A percentile compares a stretch with the other conserved stretches of the same genome.
These are phyloP conservation scores for Hydractinia echinata DNA, from an alignment of 30 jellyfish, hydroid and myxozoan species.

Conservation along the genomic window DNA sequence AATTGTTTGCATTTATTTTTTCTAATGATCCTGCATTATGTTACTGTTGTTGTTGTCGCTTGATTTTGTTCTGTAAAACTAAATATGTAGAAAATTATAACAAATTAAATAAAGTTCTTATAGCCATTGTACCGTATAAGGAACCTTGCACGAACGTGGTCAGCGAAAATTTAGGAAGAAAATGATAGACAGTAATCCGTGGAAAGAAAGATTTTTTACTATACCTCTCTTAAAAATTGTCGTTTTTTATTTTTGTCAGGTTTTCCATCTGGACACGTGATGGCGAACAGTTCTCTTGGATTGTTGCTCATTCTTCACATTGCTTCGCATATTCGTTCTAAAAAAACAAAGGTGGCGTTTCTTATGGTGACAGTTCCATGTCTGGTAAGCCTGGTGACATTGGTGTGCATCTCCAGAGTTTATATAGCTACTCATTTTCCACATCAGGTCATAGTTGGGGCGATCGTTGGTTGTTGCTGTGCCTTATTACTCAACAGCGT, in stretches of 20 bases:
- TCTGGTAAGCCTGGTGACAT: background rate
- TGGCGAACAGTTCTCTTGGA: conserved; percentile 49
- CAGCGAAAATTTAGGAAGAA: no score
- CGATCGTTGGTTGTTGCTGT: conserved; percentile 39
- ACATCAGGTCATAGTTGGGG: conserved; percentile 66
- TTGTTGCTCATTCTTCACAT: conserved; percentile 29
- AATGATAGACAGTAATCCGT: no score
- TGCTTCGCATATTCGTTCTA: background rate
- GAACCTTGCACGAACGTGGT: no score
- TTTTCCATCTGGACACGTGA: conserved; percentile 82
- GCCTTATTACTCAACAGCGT: conserved; percentile 26
- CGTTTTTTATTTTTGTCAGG: conserved; percentile 31
- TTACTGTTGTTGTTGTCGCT: background rate
- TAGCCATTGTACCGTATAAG: no score
- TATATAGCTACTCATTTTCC: conserved; percentile 73
- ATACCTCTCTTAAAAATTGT: no score
- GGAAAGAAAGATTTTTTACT: no score
- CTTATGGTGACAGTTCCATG: conserved; percentile 1
- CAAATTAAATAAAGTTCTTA: no score
- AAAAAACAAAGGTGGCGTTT: background rate
- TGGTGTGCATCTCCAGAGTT: conserved; percentile 48
- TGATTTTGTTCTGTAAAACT: background rate
- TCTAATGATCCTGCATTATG: no score
- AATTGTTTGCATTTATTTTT: no score
- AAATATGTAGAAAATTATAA: background rate